Base-by-base conservation (phyloP, 92 coral and sea anemone species). In the Muricea muricata region DNA sequence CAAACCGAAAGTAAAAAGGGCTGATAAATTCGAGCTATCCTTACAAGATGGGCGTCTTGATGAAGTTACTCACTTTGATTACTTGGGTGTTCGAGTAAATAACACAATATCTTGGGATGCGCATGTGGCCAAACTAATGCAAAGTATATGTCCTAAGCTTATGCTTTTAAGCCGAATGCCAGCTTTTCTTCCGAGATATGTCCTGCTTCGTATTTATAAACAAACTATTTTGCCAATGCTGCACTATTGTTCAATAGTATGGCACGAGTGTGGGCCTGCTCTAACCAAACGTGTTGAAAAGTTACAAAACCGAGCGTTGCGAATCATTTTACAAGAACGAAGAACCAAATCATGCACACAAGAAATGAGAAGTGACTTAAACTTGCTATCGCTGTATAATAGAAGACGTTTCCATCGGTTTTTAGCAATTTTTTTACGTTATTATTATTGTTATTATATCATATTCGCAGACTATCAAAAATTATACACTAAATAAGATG, bases 251-350 rank as follows among this genome's bases (percentile, higher is more conserved):
- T 61, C 69, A 61, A 61, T 61, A 29, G 26, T 61, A 61, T 17
- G 69, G 69, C 69, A 61, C 9, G 69, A 61, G n/a, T 17, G 69
- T 11, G 69, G 69, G 30, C 25, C 69, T 24, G 69, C 25, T 17
- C 30, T 61, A 4, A 8, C 69, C 10, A 32, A 61, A 1, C 3
- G 69, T 1, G 26, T 61, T 1, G 69, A 65, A 65, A 65, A 65
- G 31, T 28, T 65, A 15, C 72, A 65, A 65, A 65, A 10, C 39
- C 28, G 31, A 29, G 37, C 72, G 3, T 28, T 65, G 72, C 28
- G 72, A 65, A 65, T 41, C 4, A 65, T 65, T 41, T 65, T 65
- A 20, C 1, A 17, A 2, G 72, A 15, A 3, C 10, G 31, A 9
- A 10, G 72, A 29, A 15, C 37, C 28, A 65, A 39, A 3, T n/a